These are phyloP conservation scores for Elgonia sp. DNA, from an alignment of 2,888 invertebrate species.

Conservation along the genomic window DNA sequence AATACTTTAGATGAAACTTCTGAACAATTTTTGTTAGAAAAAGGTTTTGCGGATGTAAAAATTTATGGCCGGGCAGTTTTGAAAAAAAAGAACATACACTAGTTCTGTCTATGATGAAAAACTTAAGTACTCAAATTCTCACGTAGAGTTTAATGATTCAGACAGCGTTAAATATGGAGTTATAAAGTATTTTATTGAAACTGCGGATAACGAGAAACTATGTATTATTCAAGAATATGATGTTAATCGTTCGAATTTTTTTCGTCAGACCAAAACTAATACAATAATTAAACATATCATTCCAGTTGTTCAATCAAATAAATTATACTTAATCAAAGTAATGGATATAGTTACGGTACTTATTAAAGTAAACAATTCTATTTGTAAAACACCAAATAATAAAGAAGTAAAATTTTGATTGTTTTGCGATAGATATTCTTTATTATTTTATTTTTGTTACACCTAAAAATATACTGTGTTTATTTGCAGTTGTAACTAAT, in stretches of 20 bases:
- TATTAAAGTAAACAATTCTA: background rate
- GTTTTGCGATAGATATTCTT: too few relatives aligned
- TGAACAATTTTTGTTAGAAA: background rate
- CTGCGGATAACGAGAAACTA: background rate
- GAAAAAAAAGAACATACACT: background rate
- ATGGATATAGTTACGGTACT: background rate
- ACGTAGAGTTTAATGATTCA: background rate
- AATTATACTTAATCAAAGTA: background rate
- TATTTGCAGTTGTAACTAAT: too few relatives aligned
- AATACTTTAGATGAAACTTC: background rate
- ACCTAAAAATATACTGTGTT: too few relatives aligned
- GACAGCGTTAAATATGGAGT: background rate
- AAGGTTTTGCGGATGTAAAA: background rate
- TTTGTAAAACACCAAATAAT: conserved; percentile 18
- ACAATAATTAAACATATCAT: background rate
- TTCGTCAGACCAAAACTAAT: background rate
- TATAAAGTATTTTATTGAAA: background rate
- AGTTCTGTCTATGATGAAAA: background rate
- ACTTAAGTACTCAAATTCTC: background rate
- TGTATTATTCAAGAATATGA: background rate
- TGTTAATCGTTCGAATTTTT: background rate
- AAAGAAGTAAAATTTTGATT: conserved; percentile 1
- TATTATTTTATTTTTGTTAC: too few relatives aligned
- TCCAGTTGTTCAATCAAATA: conserved; percentile 15
- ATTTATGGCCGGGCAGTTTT: conserved; percentile 1